Conservation (phyloP, 1,140 invertebrate genomes). For the Calephelis nemesis region DNA sequence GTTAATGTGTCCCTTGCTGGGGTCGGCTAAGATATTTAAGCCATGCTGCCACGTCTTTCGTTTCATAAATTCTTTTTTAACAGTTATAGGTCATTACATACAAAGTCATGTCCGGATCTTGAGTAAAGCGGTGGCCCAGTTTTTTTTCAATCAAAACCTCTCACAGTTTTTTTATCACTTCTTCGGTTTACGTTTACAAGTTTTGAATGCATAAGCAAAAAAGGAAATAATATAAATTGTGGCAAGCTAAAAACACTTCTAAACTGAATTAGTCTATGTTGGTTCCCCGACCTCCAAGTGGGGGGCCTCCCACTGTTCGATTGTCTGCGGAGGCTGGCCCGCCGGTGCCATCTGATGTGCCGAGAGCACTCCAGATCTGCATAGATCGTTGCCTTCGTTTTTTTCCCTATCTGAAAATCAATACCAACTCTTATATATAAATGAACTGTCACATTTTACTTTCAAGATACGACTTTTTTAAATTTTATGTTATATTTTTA, state of each 20-base stretch:
- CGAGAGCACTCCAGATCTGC: conserved; percentile 78
- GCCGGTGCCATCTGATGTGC: conserved; percentile 78
- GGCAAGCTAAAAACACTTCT: conserved; percentile 20
- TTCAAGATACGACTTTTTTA: background rate
- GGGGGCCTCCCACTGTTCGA: conserved; percentile 67
- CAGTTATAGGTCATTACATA: no score
- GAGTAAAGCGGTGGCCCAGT: no score
- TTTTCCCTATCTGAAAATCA: conserved; percentile 78
- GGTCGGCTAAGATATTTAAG: no score
- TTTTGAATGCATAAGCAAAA: background rate
- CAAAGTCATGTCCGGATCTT: no score
- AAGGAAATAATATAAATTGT: background rate
- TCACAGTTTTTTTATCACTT: no score
- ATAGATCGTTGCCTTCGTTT: conserved; percentile 79
- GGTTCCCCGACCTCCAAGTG: conserved; percentile 62
- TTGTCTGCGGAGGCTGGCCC: conserved; percentile 77
- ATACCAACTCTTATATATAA: conserved; percentile 74
- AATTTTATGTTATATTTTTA: background rate
- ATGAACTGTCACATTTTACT: conserved; percentile 54
- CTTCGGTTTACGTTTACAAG: no score
- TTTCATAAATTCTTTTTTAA: no score
- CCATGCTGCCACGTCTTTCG: no score
- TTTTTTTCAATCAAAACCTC: no score
- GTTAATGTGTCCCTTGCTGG: no score
- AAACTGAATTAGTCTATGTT: conserved; percentile 56